Evolutionary conservation across 2,113 vertebrate genomes (phyloP), one percentile per base, ranked within the genome.

Genomic region (Erythrolamprus reginae): DNA sequence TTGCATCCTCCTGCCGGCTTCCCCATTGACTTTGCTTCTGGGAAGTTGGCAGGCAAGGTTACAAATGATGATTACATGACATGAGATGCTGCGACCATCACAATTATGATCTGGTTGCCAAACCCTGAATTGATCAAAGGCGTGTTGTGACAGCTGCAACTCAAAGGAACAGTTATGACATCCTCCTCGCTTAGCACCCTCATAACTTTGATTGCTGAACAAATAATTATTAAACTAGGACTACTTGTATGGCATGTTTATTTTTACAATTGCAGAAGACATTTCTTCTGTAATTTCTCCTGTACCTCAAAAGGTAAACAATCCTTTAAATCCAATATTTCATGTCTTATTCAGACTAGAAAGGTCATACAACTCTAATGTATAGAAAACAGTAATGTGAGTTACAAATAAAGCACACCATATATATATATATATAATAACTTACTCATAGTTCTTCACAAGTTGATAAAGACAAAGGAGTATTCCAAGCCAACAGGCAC

Each of bases 401-500:
- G 23, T 28, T 82, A 47, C 42, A 56, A 50, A 42, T 77, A 84
- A 58, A 65, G 15, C 55, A 86, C 13, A 2, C 28, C 24, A 53
- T 26, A 45, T 9, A 24, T 38, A 23, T 13, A 61, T 24, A 88
- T 26, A 90, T 2, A 38, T 15, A 48, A 47, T 33, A 84, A 91
- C 99, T 98, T 97, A 99, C 99, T 99, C 99, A 42, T 99, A 99
- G 96, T 99, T 99, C 96, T 99, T 99, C 94, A 99, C 99, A 86
- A 99, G 98, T 93, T 99, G 99, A 97, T 99, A 99, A 93, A 99
- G 98, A 93, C 99, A 99, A 89, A 99, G 98, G 94, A 99, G 98
- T 95, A 99, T 99, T 94, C 99, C 99, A 95, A 99, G 98, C 99
- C 99, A 99, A 89, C 97, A 98, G 92, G 96, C 98, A 92, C 98